phyloP scores from a whole-genome alignment of 35 echinoderm and acorn worm species.

The Patiria miniata region DNA sequence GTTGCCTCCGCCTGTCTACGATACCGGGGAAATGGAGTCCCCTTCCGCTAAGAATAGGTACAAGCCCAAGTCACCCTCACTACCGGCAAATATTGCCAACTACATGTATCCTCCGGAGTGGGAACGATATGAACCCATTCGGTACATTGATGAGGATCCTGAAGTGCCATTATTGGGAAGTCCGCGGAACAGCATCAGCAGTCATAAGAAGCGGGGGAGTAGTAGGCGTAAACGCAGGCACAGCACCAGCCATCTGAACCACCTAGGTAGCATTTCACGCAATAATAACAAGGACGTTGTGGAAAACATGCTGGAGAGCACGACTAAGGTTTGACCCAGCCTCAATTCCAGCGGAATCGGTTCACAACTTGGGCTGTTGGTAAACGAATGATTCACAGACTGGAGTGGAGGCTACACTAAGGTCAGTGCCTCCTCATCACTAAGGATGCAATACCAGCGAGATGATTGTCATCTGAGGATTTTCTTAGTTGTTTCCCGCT shows the following conservation, averaged over 20 bases:
- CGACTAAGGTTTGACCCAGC: constrained; percentile 42
- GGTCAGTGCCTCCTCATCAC: too few relatives aligned
- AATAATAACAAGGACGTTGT: constrained; percentile 13
- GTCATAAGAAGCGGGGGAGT: constrained; percentile 46
- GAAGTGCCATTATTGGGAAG: constrained; percentile 73
- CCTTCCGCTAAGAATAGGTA: constrained; percentile 75
- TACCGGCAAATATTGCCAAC: constrained; percentile 79
- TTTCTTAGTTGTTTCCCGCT: too few relatives aligned
- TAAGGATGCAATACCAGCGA: too few relatives aligned
- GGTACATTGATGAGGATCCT: constrained; percentile 89
- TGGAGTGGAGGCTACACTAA: too few relatives aligned
- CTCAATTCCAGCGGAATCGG: not conserved
- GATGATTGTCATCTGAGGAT: too few relatives aligned
- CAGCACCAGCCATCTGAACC: constrained; percentile 31
- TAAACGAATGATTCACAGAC: too few relatives aligned
- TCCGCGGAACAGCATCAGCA: constrained; percentile 55
- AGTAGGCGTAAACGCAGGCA: constrained; percentile 36
- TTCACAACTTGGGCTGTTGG: too few relatives aligned
- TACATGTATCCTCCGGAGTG: constrained; percentile 88
- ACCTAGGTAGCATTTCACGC: constrained; percentile 7
- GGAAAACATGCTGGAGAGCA: constrained; percentile 34
- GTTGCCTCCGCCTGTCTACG: constrained; percentile 52
- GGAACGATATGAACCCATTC: constrained; percentile 89
- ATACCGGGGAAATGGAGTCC: constrained; percentile 52
- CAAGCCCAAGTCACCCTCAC: constrained; percentile 75